Percentiles rank a stretch among this genome's conserved stretches.
Evolutionary conservation across 2,888 invertebrate species (phyloP).

Genomic region (Chromoteleia sp.): DNA sequence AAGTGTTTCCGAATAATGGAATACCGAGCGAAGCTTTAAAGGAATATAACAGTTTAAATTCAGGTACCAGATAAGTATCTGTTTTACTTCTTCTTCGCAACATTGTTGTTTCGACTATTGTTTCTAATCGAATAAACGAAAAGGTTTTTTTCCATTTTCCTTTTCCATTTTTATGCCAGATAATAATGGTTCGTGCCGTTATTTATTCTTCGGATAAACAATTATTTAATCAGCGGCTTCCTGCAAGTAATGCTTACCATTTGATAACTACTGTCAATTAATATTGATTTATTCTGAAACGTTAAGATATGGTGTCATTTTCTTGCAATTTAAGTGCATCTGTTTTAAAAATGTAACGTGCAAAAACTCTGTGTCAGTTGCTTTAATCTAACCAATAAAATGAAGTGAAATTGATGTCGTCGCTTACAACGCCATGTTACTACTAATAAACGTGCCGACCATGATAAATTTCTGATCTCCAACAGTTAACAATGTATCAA

Average conservation of each 20-base stretch:
- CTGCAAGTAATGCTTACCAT: too few relatives aligned
- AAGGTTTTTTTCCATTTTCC: too few relatives aligned
- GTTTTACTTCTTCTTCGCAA: conserved; percentile 15
- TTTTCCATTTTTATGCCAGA: too few relatives aligned
- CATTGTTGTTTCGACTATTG: background rate
- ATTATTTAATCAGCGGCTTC: too few relatives aligned
- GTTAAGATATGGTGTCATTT: too few relatives aligned
- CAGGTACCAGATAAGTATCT: conserved; percentile 6
- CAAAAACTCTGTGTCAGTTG: background rate
- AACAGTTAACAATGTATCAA: conserved; percentile 21
- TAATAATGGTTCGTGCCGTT: too few relatives aligned
- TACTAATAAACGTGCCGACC: conserved; percentile 23
- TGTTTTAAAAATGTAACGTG: background rate
- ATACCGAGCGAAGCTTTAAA: background rate
- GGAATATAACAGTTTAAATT: conserved; percentile 2
- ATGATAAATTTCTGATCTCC: conserved; percentile 31
- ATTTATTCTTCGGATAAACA: too few relatives aligned
- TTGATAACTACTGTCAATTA: too few relatives aligned
- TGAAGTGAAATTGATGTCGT: conserved; percentile 27
- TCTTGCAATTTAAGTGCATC: too few relatives aligned
- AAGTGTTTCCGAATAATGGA: conserved; percentile 27
- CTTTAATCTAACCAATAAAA: conserved; percentile 19
- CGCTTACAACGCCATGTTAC: conserved; percentile 13
- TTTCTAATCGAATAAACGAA: background rate
- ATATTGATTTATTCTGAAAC: too few relatives aligned